A percentile compares a stretch with the other conserved stretches of the same genome.
Conservation (phyloP, 1,140 invertebrate species). For the Drosophila auraria region DNA sequence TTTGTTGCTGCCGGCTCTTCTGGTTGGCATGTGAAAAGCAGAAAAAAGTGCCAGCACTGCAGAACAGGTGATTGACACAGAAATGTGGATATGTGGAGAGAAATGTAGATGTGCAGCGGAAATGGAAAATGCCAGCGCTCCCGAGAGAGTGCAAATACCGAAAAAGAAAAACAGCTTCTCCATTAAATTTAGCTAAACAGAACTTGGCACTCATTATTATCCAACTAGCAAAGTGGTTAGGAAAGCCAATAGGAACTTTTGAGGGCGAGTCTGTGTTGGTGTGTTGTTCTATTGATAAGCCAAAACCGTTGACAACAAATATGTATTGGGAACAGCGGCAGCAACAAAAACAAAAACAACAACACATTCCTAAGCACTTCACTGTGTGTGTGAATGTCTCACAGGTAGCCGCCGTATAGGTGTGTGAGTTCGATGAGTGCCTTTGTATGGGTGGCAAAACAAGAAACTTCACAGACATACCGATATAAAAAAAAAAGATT, state of each 20-base stretch:
- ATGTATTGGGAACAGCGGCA: constrained; percentile 70
- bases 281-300: constrained; percentile 63
- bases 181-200: constrained; percentile 31
- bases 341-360: constrained; percentile 45
- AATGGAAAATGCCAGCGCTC: constrained; percentile 51
- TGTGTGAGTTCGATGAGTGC: constrained; percentile 14
- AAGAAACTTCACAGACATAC: constrained; percentile 67
- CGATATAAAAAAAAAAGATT: constrained; percentile 57
- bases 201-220: constrained; percentile 22
- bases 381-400: constrained; percentile 21
- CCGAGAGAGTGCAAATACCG: constrained; percentile 3
- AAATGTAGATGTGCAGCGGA: constrained; percentile 45
- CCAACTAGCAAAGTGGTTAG: constrained; percentile 19
- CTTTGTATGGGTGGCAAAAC: constrained; percentile 60
- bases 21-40: constrained; percentile 45
- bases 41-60: constrained; percentile 48
- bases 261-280: constrained; percentile 24
- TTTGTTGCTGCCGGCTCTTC: constrained; percentile 41
- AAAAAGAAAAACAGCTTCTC: constrained; percentile 30
- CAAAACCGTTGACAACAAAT: constrained; percentile 74
- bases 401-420: constrained; percentile 15
- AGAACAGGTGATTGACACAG: constrained; percentile 78
- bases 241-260: constrained; percentile 27
- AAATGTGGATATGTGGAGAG: constrained; percentile 43
- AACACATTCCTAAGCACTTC: constrained; percentile 58